Evolutionary conservation across 2,797 vertebrate species (phyloP), one percentile per base, ranked within the genome.

Genomic region (Hippocampus kuda): DNA sequence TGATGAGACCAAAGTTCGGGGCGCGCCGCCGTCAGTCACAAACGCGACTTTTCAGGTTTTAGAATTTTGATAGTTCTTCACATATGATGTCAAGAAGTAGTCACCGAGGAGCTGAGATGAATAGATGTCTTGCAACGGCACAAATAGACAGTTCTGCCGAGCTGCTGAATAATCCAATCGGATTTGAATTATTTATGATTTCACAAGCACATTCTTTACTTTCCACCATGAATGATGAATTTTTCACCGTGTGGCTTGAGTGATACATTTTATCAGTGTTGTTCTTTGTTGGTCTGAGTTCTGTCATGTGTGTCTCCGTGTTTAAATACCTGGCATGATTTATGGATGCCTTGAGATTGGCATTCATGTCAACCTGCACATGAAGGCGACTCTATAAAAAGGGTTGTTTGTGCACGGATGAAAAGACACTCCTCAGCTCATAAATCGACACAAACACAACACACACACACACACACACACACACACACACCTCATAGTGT

Each of bases 131-230:
- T 80, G 77, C 68, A 78, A 57, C 63, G 42, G 57, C 74, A 77
- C 70, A 79, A 81, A 83, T 67, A 70, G 71, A 61, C 63, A 63
- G 51, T 73, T 83, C 80, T 81, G 68, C 80, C 78, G 71, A 82
- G 71, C 67, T 72, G 79, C 83, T 83, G 75, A 85, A 88, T 88
- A 84, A 87, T 88, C 86, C 77, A 86, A 87, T 89, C 83, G 83
- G 42, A 84, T 44, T 77, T 86, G 75, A 87, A 90, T 89, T 83
- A 88, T 87, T 87, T 67, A 88, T 70, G 5, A 77, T 84, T 86
- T 81, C 67, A 22, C 70, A 70, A 81, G 80, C 78, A 71, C 68
- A 63, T 83, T 87, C 84, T 82, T 86, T 83, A 85, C 84, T 85
- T 84, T 87, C 76, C 34, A 73, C 1, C 56, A 82, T 86, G 77